Base-by-base conservation (phyloP, 2,113 vertebrate genomes). In the Malurus melanocephalus region DNA sequence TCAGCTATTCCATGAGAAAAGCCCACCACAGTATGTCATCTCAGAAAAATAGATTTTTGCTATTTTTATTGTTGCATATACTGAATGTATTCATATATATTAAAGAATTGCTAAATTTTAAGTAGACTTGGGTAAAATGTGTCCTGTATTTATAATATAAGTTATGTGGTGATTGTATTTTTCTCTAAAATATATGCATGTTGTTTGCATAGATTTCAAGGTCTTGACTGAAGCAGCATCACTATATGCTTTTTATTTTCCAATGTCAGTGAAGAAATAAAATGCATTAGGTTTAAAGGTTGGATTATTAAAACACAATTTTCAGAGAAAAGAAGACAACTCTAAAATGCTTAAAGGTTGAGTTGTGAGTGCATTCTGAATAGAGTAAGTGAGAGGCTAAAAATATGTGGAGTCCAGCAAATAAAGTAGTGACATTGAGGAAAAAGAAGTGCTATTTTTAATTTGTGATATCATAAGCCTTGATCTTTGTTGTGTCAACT, bases 261-360 rank as follows among this genome's bases (percentile, higher is more conserved):
- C 33, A 96, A 46, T 74, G 92, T 80, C 23, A 90, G 78, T 21
- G 84, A 95, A 64, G 74, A 86, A 80, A 93, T 80, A 80, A 91
- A 96, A 93, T 75, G 40, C 88, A 52, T 76, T 85, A 35, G 80
- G 68, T 62, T 82, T 92, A 96, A 94, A 95, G 84, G 48, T 85
- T 88, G 85, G 89, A 80, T 87, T 92, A 87, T 93, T 97, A 85
- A 93, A 93, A 66, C 77, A 45, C 59, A 93, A 2, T 68, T 73
- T 86, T 42, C 27, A 40, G 19, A 30, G 30, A 82, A 91, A 95
- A 95, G 72, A 91, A 94, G 69, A 71, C 85, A 51, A 95, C 90
- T 79, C 95, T 83, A 59, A 92, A 93, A 85, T 96, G 86, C 93
- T 95, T 85, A 96, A 95, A 94, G 68, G 94, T 60, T 66, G n/a